Conservation (phyloP, 2,888 invertebrate genomes). For the Drosophila kokeensis region DNA sequence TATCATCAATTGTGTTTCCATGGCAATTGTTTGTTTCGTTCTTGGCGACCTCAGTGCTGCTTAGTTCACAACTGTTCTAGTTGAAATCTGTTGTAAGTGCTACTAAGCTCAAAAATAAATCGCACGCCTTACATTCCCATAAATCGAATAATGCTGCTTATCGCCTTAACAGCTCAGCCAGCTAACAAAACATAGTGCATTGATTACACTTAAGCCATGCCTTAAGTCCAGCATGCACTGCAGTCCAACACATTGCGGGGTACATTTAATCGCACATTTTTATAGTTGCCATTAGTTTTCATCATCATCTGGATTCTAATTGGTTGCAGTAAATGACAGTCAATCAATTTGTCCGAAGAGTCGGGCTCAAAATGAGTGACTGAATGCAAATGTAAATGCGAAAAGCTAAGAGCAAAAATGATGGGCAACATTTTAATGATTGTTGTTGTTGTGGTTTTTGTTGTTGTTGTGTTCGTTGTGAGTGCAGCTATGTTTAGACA, state of each 20-base stretch:
- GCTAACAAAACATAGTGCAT: background rate
- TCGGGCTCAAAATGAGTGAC: background rate
- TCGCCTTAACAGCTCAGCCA: background rate
- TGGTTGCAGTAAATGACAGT: conserved; percentile 19
- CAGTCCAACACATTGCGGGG: background rate
- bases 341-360: conserved; percentile 20
- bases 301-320: background rate
- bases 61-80: background rate
- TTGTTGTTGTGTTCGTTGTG: background rate
- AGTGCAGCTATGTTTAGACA: conserved; percentile 16
- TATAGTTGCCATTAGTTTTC: background rate
- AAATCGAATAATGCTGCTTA: background rate
- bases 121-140: background rate
- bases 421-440: background rate
- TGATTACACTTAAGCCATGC: background rate
- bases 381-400: background rate
- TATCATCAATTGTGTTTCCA: conserved; percentile 22
- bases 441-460: background rate
- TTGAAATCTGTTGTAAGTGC: background rate
- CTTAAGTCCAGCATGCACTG: background rate
- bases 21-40: background rate
- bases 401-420: background rate
- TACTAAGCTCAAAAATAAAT: background rate
- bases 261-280: background rate
- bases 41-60: background rate